Percentiles rank a stretch among this genome's conserved stretches.
Evolutionary conservation across 1,140 invertebrate genomes (phyloP).

Genomic region (Apis mellifera): DNA sequence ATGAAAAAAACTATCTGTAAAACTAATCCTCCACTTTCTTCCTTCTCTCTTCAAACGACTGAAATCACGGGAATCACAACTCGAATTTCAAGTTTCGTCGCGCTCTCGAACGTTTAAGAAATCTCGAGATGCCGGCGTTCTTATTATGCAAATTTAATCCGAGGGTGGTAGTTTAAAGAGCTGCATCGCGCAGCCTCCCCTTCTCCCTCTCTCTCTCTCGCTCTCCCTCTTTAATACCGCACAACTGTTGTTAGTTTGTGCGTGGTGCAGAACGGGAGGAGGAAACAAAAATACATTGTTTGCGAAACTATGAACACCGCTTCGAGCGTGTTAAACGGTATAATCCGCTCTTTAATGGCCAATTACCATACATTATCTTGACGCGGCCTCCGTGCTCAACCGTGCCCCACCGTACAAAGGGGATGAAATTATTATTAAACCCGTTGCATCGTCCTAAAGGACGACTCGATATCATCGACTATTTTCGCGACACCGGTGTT

Average conservation of each 20-base stretch:
- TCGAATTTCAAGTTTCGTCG: not conserved
- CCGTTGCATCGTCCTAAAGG: slow-evolving; percentile 10
- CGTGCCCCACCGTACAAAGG: slow-evolving; percentile 38
- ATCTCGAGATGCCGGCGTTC: slow-evolving; percentile 16
- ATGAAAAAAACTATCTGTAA: too few relatives aligned
- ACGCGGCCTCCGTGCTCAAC: slow-evolving; percentile 18
- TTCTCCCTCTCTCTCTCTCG: too few relatives aligned
- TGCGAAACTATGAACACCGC: slow-evolving; percentile 33
- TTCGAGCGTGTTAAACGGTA: slow-evolving; percentile 57
- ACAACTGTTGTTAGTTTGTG: slow-evolving; percentile 41
- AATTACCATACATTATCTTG: slow-evolving; percentile 68
- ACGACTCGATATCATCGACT: slow-evolving; percentile 33
- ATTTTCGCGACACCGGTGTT: not conserved
- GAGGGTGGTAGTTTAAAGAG: slow-evolving; percentile 32
- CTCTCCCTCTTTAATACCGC: slow-evolving; percentile 41
- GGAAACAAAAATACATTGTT: slow-evolving; percentile 59
- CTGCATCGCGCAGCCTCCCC: not conserved
- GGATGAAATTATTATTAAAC: slow-evolving; percentile 66
- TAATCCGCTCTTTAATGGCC: slow-evolving; percentile 68
- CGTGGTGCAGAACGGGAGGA: slow-evolving; percentile 25
- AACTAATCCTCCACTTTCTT: too few relatives aligned
- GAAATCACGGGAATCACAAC: too few relatives aligned
- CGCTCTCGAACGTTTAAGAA: slow-evolving; percentile 19
- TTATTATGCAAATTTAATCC: slow-evolving; percentile 54
- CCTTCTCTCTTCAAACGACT: too few relatives aligned